These are phyloP conservation scores for Tenthredo notha DNA, from an alignment of 2,888 invertebrate genomes.

Conservation along the genomic window DNA sequence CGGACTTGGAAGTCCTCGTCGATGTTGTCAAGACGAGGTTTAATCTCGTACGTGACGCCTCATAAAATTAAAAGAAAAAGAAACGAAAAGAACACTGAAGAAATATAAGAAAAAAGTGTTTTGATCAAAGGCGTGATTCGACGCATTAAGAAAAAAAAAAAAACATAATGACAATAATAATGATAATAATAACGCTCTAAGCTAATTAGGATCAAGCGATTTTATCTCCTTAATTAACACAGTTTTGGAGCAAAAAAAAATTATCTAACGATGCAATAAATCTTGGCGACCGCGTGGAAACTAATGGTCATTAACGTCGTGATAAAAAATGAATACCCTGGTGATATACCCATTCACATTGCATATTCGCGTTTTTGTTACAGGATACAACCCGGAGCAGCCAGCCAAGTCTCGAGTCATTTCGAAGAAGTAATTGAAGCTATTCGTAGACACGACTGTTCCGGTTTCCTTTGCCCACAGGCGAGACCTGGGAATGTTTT, in stretches of 20 bases:
- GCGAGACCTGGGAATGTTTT: slow-evolving; percentile 71
- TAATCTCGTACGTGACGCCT: background rate
- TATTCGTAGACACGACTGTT: slow-evolving; percentile 85
- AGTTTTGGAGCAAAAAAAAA: slow-evolving; percentile 21
- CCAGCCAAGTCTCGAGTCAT: slow-evolving; percentile 83
- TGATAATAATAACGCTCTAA: background rate
- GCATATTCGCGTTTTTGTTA: slow-evolving; percentile 44
- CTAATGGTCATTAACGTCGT: slow-evolving; percentile 24
- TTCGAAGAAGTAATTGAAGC: slow-evolving; percentile 88
- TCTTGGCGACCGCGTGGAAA: background rate
- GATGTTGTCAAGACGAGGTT: slow-evolving; percentile 16
- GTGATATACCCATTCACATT: background rate
- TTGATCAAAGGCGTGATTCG: background rate
- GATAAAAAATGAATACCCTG: background rate
- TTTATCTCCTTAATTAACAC: background rate
- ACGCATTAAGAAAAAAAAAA: slow-evolving; percentile 8
- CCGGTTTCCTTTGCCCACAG: slow-evolving; percentile 82
- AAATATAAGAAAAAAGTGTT: background rate
- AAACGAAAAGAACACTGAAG: background rate
- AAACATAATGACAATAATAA: background rate
- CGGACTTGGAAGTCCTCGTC: slow-evolving; percentile 31
- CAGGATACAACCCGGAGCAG: slow-evolving; percentile 84
- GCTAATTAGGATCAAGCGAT: slow-evolving; percentile 12
- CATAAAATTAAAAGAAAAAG: background rate
- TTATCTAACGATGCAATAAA: slow-evolving; percentile 3